Evolutionary conservation across 2,888 invertebrate genomes (phyloP), one percentile per base, ranked within the genome.

Genomic region (Coremacera marginata): DNA sequence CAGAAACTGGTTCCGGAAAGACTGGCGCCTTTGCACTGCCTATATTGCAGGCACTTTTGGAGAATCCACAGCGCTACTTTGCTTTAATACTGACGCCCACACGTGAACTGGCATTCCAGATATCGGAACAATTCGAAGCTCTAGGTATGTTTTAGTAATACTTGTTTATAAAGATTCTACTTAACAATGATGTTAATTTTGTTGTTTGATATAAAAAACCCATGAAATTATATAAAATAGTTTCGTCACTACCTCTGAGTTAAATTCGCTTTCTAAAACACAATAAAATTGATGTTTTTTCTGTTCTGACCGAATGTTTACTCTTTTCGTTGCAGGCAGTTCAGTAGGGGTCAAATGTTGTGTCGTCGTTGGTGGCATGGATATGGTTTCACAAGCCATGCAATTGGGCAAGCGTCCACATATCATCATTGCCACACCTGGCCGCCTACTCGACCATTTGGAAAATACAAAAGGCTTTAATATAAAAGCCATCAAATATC

Each of bases 401-500:
- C 92, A 94, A 84, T 90, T 99, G 70, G 96, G 97, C 0, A 98
- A 98, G 89, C 98, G 98, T 84, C 99, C 99, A 0, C 99, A 99
- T 87, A 94, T 99, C 82, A 93, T 99, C 79, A 96, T 99, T 60
- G 98, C 98, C 0, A 99, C 99, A 0, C 99, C 99, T 0, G 99
- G 99, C 8, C 91, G 99, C 80, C 90, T 99, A 67, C 94, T 98
- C 0, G 98, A 99, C 90, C 99, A 99, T 89, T 91, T 99, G 71
- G 97, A 98, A 89, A 98, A 99, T 86, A 98, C 99, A 0, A 99
- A 98, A 90, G 99, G 99, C 27, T 99, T 99, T 87, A 96, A 94
- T 90, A 90, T 98, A 44, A 94, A 95, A 83, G 93, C 96, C 1
- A 90, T 98, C 0, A 98, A 98, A 89, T 97, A 93, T 89, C 90